A percentile compares a stretch with the other conserved stretches of the same genome.
These are phyloP conservation scores for Sciurus vulgaris DNA, from an alignment of 2,797 vertebrate species.

Conservation along the genomic window DNA sequence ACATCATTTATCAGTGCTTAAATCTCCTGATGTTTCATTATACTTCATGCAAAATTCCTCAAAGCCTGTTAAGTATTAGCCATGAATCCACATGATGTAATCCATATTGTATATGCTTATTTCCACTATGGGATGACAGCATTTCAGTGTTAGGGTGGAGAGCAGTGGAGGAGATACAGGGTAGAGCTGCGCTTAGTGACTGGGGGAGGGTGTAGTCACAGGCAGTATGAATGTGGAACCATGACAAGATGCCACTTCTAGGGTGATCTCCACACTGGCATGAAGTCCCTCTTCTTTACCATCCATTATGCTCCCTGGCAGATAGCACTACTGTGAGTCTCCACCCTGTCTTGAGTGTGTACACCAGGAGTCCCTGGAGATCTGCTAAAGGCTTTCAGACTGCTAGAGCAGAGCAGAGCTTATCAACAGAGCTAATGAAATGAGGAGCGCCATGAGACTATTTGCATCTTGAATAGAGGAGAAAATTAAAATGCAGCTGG, in stretches of 20 bases:
- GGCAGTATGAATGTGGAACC: neutral
- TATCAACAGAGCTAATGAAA: conserved; percentile 20
- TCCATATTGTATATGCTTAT: neutral
- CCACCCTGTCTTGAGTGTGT: neutral
- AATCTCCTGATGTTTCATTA: conserved; percentile 1
- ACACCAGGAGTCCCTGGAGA: neutral
- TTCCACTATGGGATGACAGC: neutral
- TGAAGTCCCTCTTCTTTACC: neutral
- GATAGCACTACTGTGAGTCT: neutral
- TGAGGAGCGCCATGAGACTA: conserved; percentile 23
- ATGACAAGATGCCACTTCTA: neutral
- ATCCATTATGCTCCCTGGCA: neutral
- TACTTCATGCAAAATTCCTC: neutral
- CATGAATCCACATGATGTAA: neutral
- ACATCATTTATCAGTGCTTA: neutral
- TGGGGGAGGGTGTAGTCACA: neutral
- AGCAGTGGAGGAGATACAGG: neutral
- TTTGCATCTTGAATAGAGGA: neutral
- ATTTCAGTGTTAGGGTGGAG: neutral
- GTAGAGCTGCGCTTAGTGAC: neutral
- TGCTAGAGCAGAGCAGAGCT: neutral
- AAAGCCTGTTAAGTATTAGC: neutral
- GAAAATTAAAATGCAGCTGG: conserved; percentile 37
- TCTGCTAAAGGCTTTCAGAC: neutral
- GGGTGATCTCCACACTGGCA: neutral